phyloP scores from a whole-genome alignment of 2,888 invertebrate genomes.

The Alloscopus bannaensis region DNA sequence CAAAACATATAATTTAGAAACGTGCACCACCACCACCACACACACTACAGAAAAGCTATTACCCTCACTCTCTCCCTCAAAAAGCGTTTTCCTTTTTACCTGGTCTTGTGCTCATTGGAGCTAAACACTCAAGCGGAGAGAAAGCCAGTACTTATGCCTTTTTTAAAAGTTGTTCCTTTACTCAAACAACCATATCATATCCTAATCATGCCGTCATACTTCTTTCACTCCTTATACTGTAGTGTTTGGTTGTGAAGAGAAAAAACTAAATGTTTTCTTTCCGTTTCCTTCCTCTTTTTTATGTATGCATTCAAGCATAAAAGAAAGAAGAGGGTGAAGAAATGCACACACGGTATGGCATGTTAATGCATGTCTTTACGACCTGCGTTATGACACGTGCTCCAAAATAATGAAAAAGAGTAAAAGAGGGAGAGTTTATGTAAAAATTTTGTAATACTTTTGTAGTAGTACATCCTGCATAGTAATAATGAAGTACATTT shows the following conservation, averaged over 20 bases:
- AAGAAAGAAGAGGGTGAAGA: conserved; percentile 15
- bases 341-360: conserved; percentile 4
- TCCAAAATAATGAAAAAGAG: conserved; percentile 25
- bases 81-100: too few relatives aligned
- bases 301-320: conserved; percentile 5
- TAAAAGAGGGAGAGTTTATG: conserved; percentile 20
- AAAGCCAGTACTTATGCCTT: too few relatives aligned
- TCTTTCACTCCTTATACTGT: not conserved
- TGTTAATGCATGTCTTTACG: conserved; percentile 42
- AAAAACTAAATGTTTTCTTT: conserved; percentile 45
- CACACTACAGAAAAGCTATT: not conserved
- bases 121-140: too few relatives aligned
- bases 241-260: not conserved
- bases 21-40: not conserved
- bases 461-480: too few relatives aligned
- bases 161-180: too few relatives aligned
- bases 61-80: not conserved
- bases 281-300: conserved; percentile 44
- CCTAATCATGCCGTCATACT: conserved; percentile 18
- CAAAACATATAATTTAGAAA: conserved; percentile 25
- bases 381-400: conserved; percentile 41
- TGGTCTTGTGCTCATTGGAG: too few relatives aligned
- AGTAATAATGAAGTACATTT: conserved; percentile 12
- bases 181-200: conserved; percentile 16
- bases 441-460: too few relatives aligned